Evolutionary conservation across 2,113 vertebrate genomes (phyloP), one percentile per base, ranked within the genome.

Genomic region (Petrocephalus microphthalmus): DNA sequence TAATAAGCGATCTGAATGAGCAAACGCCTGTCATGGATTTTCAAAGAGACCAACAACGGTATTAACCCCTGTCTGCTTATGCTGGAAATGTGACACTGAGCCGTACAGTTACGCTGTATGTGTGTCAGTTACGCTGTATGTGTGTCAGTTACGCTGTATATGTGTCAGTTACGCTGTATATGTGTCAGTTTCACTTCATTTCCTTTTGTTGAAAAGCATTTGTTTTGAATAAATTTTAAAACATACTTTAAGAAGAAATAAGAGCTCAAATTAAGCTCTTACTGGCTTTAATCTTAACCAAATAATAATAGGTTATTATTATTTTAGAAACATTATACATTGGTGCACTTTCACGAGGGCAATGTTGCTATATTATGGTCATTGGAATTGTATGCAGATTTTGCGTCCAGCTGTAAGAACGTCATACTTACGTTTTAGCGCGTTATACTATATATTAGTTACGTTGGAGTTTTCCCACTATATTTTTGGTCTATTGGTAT

Each of bases 251-350:
- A 54, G 52, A 13, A 54, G 53, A 13, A 54, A 78, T 78, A 78
- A 78, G 71, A 78, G 71, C 60, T 67, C 8, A 13, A 67, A 78
- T 42, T 78, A 7, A 29, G 25, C 20, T 54, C 45, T 25, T 88
- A 33, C 52, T 88, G 29, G 29, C 49, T 88, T 88, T 88, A 53
- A 51, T 56, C 51, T 22, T 45, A 19, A 88, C 67, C 52, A 82
- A 81, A 81, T 37, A 78, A 52, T 17, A 37, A n/a, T n/a, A n/a
- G n/a, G n/a, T n/a, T n/a, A n/a, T n/a, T 2, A 3, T 71, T 53
- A 53, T 29, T 78, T 88, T n/a, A 81, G n/a, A 56, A 85, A 29
- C 20, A 45, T 11, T 57, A 42, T 37, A 45, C 13, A 37, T 37
- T 57, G n/a, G 10, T 33, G 37, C 10, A 87, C 82, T 52, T 84